Evolutionary conservation across 2,888 invertebrate genomes (phyloP).

Genomic region (Metopia argyrocephala): DNA sequence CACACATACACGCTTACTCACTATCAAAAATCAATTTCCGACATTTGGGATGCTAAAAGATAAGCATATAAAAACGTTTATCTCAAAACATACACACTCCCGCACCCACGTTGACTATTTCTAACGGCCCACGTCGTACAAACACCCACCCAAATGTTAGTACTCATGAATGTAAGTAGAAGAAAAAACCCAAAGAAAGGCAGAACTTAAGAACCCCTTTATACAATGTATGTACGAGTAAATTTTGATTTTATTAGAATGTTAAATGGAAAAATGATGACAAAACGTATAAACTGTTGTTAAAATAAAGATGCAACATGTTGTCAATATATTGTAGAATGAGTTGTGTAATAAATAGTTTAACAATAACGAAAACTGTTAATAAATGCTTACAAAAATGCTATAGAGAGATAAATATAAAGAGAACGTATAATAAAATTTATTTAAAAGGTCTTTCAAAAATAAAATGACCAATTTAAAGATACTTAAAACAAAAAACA

Average conservation of each 20-base stretch:
- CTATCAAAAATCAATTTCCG: slow-evolving; percentile 53
- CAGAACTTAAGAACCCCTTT: too few species aligned
- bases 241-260: slow-evolving; percentile 35
- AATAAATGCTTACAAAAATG: too few species aligned
- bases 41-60: slow-evolving; percentile 5
- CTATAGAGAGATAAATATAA: too few species aligned
- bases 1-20: background rate
- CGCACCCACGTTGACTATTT: slow-evolving; percentile 43
- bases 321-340: background rate
- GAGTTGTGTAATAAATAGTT: too few species aligned
- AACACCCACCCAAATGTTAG: background rate
- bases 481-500: too few species aligned
- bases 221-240: background rate
- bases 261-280: slow-evolving; percentile 17
- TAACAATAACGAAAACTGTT: too few species aligned
- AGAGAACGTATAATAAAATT: too few species aligned
- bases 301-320: slow-evolving; percentile 31
- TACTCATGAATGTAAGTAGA: background rate
- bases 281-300: slow-evolving; percentile 15
- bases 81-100: too few species aligned
- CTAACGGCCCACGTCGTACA: background rate
- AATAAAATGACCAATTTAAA: too few species aligned
- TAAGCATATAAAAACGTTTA: slow-evolving; percentile 50
- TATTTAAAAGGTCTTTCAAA: too few species aligned
- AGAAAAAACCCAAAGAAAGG: too few species aligned